Evolutionary conservation across 2,113 vertebrate species (phyloP).

Genomic region (Apus apus): DNA sequence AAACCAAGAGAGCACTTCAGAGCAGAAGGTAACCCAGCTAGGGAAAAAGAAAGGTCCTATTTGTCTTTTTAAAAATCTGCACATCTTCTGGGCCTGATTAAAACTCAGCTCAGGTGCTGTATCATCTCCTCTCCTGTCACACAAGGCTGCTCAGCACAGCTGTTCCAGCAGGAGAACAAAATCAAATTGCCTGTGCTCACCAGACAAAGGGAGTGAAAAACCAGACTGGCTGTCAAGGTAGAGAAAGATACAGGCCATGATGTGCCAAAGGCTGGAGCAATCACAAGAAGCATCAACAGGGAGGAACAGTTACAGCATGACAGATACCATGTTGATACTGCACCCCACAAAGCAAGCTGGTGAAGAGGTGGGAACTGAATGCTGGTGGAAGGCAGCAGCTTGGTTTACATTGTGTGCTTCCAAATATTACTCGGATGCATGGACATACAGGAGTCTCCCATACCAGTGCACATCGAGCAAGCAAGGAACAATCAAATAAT

Average conservation of each 20-base stretch:
- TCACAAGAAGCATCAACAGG: neutral
- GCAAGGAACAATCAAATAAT: rapidly evolving
- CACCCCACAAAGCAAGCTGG: neutral
- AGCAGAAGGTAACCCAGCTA: neutral
- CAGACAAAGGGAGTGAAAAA: slow-evolving; percentile 7
- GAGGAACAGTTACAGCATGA: neutral
- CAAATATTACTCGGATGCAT: neutral
- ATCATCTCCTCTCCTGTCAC: neutral
- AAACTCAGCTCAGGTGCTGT: neutral
- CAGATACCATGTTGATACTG: neutral
- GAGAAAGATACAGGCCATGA: neutral
- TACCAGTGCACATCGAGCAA: rapidly evolving
- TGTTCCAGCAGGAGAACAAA: neutral
- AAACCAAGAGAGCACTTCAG: neutral
- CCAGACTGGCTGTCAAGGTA: neutral
- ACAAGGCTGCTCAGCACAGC: neutral
- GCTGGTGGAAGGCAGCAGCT: neutral
- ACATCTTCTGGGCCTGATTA: neutral
- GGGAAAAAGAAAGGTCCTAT: neutral
- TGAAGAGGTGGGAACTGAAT: neutral
- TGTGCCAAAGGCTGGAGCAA: neutral
- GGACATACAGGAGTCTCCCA: neutral
- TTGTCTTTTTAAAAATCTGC: neutral
- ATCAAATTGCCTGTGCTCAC: neutral
- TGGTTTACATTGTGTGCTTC: neutral